Percentiles rank a stretch among this genome's conserved stretches.
phyloP scores from a whole-genome alignment of 2,113 vertebrate genomes.

The Struthio camelus region DNA sequence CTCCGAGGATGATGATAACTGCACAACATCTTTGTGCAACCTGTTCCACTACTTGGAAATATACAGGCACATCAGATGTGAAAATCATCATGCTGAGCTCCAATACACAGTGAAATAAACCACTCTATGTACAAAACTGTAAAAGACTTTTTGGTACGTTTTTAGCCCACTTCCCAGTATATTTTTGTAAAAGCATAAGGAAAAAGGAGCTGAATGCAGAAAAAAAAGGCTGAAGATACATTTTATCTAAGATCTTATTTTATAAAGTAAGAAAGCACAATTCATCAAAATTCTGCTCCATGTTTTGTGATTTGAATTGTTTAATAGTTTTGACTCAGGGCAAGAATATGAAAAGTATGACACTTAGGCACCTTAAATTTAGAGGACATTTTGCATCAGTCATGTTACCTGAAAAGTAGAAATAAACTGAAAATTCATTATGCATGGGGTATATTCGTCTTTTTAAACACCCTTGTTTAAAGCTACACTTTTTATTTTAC shows the following conservation, averaged over 20 bases:
- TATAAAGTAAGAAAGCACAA: not conserved
- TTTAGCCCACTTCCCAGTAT: not conserved
- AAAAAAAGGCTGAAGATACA: not conserved
- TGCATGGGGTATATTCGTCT: not conserved
- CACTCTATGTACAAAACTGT: not conserved
- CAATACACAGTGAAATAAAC: not conserved
- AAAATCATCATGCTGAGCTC: not conserved
- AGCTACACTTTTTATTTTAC: not conserved
- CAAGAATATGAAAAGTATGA: not conserved
- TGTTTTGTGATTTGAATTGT: not conserved
- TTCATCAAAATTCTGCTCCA: not conserved
- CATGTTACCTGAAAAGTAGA: not conserved
- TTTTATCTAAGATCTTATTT: not conserved
- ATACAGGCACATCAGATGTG: not conserved
- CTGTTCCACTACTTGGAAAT: not conserved
- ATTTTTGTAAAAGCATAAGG: not conserved
- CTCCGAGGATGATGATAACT: not conserved
- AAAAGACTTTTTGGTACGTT: not conserved
- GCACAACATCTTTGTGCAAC: not conserved
- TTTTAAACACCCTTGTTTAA: not conserved
- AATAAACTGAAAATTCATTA: not conserved
- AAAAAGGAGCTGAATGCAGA: not conserved
- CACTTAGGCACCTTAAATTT: not conserved
- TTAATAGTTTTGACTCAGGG: not conserved
- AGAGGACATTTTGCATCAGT: not conserved